These are phyloP conservation scores for Malacoraja senta DNA, from an alignment of 2,797 vertebrate genomes.

Conservation along the genomic window DNA sequence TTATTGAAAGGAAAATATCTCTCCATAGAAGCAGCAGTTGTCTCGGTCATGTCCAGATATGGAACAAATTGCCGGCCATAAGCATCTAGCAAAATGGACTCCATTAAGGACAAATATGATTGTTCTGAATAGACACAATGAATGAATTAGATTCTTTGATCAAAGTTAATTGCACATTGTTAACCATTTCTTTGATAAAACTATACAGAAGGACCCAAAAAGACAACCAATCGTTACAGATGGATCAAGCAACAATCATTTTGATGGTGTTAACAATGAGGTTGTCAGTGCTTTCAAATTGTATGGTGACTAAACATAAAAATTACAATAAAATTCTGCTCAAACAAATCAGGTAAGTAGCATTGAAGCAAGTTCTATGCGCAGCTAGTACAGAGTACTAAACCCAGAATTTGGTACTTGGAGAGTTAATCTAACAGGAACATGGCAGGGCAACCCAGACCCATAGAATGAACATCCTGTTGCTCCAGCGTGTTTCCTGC, in stretches of 20 bases:
- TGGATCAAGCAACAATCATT: not conserved
- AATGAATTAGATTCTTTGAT: not conserved
- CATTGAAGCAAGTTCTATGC: too few relatives aligned
- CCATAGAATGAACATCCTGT: too few relatives aligned
- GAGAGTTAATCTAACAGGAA: too few relatives aligned
- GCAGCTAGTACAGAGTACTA: too few relatives aligned
- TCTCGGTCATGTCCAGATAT: constrained; percentile 14
- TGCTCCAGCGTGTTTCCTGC: too few relatives aligned
- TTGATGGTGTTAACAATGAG: not conserved
- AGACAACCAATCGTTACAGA: not conserved
- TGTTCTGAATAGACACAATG: not conserved
- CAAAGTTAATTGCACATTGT: too few relatives aligned
- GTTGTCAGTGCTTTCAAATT: not conserved
- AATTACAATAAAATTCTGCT: not conserved
- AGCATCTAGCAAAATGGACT: not conserved
- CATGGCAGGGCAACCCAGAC: too few relatives aligned
- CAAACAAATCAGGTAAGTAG: not conserved
- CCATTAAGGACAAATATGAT: constrained; percentile 29
- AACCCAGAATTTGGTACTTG: too few relatives aligned
- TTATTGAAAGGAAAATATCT: constrained; percentile 1
- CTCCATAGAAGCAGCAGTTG: constrained; percentile 14
- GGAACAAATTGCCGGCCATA: not conserved
- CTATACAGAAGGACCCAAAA: not conserved
- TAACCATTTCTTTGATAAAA: not conserved
- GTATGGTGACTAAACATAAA: not conserved